phyloP scores from a whole-genome alignment of 2,888 invertebrate genomes.

The Tanypteryx hageni region DNA sequence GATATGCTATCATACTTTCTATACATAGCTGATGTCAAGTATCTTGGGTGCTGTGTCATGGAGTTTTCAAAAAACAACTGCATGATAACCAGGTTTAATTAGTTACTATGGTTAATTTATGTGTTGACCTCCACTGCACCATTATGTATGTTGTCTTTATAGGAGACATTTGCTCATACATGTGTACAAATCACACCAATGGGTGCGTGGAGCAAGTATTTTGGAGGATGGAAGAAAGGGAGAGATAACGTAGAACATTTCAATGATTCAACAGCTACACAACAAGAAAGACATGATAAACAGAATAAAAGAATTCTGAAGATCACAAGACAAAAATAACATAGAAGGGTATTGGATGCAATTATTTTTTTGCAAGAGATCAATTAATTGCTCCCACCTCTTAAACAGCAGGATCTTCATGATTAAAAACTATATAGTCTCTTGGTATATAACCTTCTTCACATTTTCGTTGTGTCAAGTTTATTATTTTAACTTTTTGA shows the following conservation, averaged over 20 bases:
- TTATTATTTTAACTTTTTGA: constrained; percentile 12
- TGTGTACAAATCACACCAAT: not conserved
- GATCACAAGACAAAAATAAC: constrained; percentile 57
- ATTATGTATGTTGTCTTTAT: not conserved
- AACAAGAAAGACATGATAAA: constrained; percentile 43
- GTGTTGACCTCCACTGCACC: constrained; percentile 22
- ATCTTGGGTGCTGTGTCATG: constrained; percentile 7
- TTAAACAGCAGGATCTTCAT: constrained; percentile 41
- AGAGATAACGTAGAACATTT: constrained; percentile 55
- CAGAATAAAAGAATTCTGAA: constrained; percentile 47
- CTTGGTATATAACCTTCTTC: not conserved
- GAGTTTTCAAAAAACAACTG: constrained; percentile 16
- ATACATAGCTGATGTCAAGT: constrained; percentile 20
- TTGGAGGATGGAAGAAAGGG: constrained; percentile 34
- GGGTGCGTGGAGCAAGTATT: not conserved
- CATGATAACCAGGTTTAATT: constrained; percentile 13
- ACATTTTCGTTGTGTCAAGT: constrained; percentile 57
- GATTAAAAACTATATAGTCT: constrained; percentile 34
- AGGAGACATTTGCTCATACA: constrained; percentile 29
- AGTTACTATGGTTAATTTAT: constrained; percentile 7
- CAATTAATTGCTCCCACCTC: constrained; percentile 51
- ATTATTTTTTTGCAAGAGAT: constrained; percentile 54
- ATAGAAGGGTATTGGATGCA: constrained; percentile 37
- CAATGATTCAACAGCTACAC: constrained; percentile 54
- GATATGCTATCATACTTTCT: constrained; percentile 41